These are phyloP conservation scores for Strongylocentrotus purpuratus DNA, from an alignment of 35 echinoderm and acorn worm species.

Conservation along the genomic window DNA sequence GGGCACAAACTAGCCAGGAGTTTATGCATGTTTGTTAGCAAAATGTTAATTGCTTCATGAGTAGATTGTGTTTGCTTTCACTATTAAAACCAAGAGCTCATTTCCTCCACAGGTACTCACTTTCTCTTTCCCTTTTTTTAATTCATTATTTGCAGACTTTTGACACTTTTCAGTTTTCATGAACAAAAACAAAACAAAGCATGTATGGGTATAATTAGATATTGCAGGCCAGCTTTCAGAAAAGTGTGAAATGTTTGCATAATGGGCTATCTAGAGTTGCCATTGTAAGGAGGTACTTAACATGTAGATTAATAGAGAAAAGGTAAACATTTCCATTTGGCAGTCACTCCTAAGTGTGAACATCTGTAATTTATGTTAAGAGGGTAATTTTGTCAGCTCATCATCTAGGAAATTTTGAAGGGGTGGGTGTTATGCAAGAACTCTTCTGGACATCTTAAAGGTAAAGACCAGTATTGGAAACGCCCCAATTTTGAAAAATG, in stretches of 20 bases:
- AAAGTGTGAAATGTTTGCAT: background rate
- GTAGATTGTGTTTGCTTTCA: too few relatives aligned
- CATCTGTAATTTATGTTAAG: background rate
- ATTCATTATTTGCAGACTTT: background rate
- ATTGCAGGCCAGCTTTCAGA: background rate
- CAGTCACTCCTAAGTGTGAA: background rate
- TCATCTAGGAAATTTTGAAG: background rate
- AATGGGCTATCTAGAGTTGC: background rate
- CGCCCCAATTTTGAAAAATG: too few relatives aligned
- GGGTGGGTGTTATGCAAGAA: too few relatives aligned
- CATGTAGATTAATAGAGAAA: background rate
- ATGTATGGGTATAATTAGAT: background rate
- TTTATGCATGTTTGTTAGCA: too few relatives aligned
- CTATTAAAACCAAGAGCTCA: background rate
- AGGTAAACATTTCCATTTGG: background rate
- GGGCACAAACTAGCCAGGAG: too few relatives aligned
- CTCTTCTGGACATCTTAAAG: too few relatives aligned
- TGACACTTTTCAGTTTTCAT: background rate
- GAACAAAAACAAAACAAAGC: background rate
- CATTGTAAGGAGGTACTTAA: background rate
- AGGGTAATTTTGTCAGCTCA: background rate
- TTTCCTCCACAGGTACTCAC: background rate
- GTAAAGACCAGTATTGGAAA: too few relatives aligned
- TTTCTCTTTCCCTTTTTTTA: background rate
- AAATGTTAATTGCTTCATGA: too few relatives aligned